Conservation (phyloP, 92 coral and sea anemone species). For the Virgularia gustaviana region DNA sequence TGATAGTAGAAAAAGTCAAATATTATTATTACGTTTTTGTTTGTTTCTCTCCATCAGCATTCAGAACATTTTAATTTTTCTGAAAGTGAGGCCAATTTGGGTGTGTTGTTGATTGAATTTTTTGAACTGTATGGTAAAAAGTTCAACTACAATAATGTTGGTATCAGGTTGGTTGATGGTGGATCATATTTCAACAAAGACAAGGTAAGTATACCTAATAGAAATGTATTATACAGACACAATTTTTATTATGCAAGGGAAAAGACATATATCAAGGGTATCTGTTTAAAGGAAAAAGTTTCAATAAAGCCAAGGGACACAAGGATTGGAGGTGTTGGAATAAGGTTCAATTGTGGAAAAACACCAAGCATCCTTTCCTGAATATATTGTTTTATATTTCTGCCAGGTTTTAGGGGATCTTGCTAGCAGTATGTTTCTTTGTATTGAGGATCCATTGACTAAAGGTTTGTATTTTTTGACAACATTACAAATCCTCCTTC, state of each 20-base stretch:
- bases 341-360: too few relatives aligned
- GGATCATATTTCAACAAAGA: slow-evolving; percentile 95
- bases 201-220: slow-evolving; percentile 58
- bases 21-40: background rate
- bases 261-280: too few relatives aligned
- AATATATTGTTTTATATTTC: background rate
- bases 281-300: too few relatives aligned
- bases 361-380: too few relatives aligned
- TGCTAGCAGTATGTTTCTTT: slow-evolving; percentile 56
- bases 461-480: slow-evolving; percentile 52
- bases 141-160: slow-evolving; percentile 80
- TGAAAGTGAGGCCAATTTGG: slow-evolving; percentile 55
- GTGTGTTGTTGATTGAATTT: slow-evolving; percentile 89
- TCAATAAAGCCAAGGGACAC: too few relatives aligned
- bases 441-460: slow-evolving; percentile 93
- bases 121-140: slow-evolving; percentile 86
- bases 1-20: too few relatives aligned
- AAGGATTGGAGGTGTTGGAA: too few relatives aligned
- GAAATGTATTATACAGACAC: background rate
- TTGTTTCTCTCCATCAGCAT: slow-evolving; percentile 47
- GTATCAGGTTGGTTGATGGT: slow-evolving; percentile 71
- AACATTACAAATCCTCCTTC: background rate
- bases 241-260: background rate
- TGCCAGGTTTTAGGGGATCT: slow-evolving; percentile 8
- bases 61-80: slow-evolving; percentile 59